Evolutionary conservation across 2,113 vertebrate genomes (phyloP).

Genomic region (Anser cygnoides): DNA sequence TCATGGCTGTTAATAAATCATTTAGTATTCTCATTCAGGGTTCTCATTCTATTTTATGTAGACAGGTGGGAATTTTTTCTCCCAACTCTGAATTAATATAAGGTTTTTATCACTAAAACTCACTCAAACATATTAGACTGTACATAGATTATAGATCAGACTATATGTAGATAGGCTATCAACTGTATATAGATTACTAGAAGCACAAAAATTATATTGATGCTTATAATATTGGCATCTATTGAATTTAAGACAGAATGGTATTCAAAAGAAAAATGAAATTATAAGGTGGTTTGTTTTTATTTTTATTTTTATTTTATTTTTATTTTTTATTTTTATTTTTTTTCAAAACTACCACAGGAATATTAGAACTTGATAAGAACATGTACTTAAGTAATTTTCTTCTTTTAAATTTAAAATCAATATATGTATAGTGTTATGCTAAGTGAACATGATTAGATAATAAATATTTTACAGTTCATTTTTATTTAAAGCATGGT

Average conservation of each 20-base stretch:
- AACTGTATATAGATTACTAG: neutral
- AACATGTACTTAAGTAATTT: neutral
- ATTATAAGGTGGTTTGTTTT: neutral
- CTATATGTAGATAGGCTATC: too few species aligned
- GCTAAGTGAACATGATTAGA: neutral
- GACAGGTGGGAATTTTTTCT: slow-evolving; percentile 4
- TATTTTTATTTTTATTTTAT: neutral
- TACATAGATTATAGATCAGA: too few species aligned
- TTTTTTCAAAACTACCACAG: neutral
- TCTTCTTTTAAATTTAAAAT: neutral
- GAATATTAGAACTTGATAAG: slow-evolving; percentile 1
- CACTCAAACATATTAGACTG: slow-evolving; percentile 8
- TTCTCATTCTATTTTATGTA: slow-evolving; percentile 41
- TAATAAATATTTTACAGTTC: slow-evolving; percentile 7
- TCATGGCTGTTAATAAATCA: neutral
- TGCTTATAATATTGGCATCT: slow-evolving; percentile 12
- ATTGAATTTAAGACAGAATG: neutral
- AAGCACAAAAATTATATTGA: neutral
- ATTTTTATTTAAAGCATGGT: neutral
- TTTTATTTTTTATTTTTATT: neutral
- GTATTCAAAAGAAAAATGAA: slow-evolving; percentile 22
- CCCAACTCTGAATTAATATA: slow-evolving; percentile 40
- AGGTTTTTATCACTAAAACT: slow-evolving; percentile 21
- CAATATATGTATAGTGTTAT: neutral
- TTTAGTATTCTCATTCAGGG: neutral